These are phyloP conservation scores for Onychomys torridus DNA, from an alignment of 2,797 vertebrate species.

Conservation along the genomic window DNA sequence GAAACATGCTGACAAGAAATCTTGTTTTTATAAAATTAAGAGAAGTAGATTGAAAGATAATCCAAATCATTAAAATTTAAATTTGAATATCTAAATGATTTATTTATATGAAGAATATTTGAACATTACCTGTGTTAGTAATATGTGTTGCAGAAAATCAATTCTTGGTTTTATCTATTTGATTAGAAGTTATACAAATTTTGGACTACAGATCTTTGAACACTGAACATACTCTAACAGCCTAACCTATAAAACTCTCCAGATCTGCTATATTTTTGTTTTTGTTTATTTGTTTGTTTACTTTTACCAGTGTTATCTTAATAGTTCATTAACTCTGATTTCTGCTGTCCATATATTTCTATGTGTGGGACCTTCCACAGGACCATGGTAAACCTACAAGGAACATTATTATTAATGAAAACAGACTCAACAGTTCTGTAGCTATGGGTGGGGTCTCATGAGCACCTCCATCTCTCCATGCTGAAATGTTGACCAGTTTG, in stretches of 20 bases:
- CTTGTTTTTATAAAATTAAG: background rate
- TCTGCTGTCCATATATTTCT: background rate
- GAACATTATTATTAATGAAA: background rate
- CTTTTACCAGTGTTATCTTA: background rate
- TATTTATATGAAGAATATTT: conserved; percentile 9
- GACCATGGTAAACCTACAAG: background rate
- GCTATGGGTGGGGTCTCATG: background rate
- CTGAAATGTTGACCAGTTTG: background rate
- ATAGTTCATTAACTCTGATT: background rate
- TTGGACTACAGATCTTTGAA: background rate
- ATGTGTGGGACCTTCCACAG: background rate
- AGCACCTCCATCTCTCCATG: background rate
- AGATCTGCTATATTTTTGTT: background rate
- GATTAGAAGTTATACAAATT: background rate
- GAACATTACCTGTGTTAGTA: background rate
- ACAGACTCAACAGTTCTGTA: background rate
- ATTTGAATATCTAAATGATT: background rate
- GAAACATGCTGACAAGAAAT: background rate
- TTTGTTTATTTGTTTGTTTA: background rate
- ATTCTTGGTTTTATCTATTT: background rate
- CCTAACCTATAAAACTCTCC: background rate
- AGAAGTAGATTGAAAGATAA: background rate
- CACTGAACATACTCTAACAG: background rate
- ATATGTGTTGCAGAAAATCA: background rate
- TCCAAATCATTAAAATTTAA: background rate